Base-by-base conservation (phyloP, 2,113 vertebrate species). In the Apodemus speciosus region DNA sequence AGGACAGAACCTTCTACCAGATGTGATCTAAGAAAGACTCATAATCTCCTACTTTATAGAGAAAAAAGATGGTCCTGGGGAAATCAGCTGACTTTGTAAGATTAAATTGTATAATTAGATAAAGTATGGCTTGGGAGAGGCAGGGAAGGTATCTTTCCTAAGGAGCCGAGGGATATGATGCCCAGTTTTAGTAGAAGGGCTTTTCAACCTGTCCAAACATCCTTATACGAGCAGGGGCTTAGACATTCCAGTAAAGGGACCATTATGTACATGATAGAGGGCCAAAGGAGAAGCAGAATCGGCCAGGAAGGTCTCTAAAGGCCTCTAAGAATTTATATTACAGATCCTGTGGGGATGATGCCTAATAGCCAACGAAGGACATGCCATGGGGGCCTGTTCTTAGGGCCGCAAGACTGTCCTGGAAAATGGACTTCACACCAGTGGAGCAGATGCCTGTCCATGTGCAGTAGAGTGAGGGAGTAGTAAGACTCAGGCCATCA, bases 281-380 rank as follows among this genome's bases (percentile, higher is more conserved):
- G 5, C 3, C 15, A 35, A 15, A 7, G 76, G 38, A 49, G 1
- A 0, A 8, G 0, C 25, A 25, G n/a, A 21, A 38, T 5, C 5
- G 6, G 14, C 15, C 20, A 1, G 2, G 11, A 51, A 32, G 21
- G 35, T 6, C 51, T 4, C 40, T 15, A 16, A 15, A 21, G 7
- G 4, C 27, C 1, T 0, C 51, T 15, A 9, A 49, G 53, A 58
- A 27, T 38, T 30, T 1, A 16, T 18, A 32, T 21, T 4, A 25
- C n/a, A 58, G 18, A 43, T 16, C 11, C 6, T 10, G 2, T 27
- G 51, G 25, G 58, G 11, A 46, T 10, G 23, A 27, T 27, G 21
- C 9, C 23, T 75, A 14, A 13, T 4, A 51, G 21, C 23, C 5
- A 9, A 2, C 13, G 25, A 56, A 4, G 40, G 15, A 4, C 9